These are phyloP conservation scores for Gallinago undulata DNA, from an alignment of 2,113 vertebrate species.

Conservation along the genomic window DNA sequence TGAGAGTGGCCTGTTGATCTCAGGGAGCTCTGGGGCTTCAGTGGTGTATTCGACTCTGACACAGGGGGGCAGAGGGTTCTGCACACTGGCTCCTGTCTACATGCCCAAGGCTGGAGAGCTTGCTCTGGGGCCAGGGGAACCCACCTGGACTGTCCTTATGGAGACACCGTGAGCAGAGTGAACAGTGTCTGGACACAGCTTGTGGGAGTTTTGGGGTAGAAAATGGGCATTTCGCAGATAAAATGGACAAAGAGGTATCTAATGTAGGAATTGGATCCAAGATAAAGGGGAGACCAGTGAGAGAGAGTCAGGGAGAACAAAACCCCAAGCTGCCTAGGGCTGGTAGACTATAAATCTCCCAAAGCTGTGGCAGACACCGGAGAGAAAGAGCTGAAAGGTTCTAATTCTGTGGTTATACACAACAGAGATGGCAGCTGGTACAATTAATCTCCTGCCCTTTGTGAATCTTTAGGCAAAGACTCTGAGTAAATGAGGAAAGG, in stretches of 20 bases:
- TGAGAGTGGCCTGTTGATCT: neutral
- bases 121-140: too few species aligned
- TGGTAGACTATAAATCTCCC: neutral
- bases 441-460: slow-evolving; percentile 51
- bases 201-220: neutral
- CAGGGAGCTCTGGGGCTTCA: neutral
- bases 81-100: neutral
- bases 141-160: neutral
- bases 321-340: neutral
- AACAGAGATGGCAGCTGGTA: neutral
- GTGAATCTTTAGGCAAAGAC: slow-evolving; percentile 12
- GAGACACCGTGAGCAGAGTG: neutral
- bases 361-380: neutral
- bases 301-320: neutral
- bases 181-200: neutral
- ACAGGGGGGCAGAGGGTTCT: neutral
- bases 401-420: neutral
- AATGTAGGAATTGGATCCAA: neutral
- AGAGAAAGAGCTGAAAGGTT: neutral
- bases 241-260: neutral
- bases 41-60: neutral
- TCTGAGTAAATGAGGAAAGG: slow-evolving; percentile 42
- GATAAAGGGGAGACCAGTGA: neutral
- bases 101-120: neutral
- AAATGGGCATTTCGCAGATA: neutral